Conservation (phyloP, 2,888 invertebrate species). For the Rhynchonema sp. region DNA sequence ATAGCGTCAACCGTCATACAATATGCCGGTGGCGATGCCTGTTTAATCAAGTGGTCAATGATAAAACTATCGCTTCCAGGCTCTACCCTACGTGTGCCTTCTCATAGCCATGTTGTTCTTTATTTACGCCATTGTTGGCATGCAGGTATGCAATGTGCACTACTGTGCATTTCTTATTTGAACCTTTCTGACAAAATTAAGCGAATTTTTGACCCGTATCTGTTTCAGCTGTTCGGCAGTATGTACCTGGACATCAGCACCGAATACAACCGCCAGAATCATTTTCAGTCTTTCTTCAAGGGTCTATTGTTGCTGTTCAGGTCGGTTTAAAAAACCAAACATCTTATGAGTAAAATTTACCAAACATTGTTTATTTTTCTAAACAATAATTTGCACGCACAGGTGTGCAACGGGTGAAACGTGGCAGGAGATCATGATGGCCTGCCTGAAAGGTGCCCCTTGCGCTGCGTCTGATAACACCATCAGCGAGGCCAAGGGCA, state of each 20-base stretch:
- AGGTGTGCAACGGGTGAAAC: constrained; percentile 98
- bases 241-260: constrained; percentile 76
- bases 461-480: no score
- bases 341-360: not conserved
- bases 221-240: constrained; percentile 84
- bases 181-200: no score
- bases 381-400: constrained; percentile 35
- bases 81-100: constrained; percentile 98
- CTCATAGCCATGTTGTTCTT: constrained; percentile 99
- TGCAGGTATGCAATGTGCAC: constrained; percentile 40
- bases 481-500: constrained; percentile 7
- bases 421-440: constrained; percentile 99
- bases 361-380: not conserved
- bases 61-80: no score
- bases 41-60: no score
- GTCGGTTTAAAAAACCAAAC: no score
- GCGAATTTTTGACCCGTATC: not conserved
- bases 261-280: constrained; percentile 96
- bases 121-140: constrained; percentile 99
- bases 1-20: no score
- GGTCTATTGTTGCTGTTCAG: constrained; percentile 97
- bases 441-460: constrained; percentile 71
- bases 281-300: constrained; percentile 97
- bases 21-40: no score
- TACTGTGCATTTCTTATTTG: no score